Conservation (phyloP, 2,888 invertebrate species). For the Clitarchus hookeri region DNA sequence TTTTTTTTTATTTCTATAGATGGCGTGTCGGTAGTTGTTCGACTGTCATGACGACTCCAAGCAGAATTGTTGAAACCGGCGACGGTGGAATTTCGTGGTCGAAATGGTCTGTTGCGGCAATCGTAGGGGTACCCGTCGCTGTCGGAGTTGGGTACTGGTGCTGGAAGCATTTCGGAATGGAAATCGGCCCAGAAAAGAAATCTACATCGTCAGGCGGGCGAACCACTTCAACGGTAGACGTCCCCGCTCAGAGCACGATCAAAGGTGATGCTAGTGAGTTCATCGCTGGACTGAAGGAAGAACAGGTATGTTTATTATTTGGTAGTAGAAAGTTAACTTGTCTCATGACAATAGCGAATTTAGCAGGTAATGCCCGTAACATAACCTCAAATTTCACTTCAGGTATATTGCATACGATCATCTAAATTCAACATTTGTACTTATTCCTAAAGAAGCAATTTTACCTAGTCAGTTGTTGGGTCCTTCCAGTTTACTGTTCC, state of each 20-base stretch:
- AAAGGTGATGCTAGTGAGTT: not conserved
- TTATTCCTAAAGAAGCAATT: too few relatives aligned
- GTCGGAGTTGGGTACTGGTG: conserved; percentile 82
- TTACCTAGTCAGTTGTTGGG: too few relatives aligned
- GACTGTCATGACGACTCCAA: conserved; percentile 33
- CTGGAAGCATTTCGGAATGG: conserved; percentile 58
- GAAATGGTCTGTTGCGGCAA: conserved; percentile 86
- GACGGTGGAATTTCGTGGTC: conserved; percentile 45
- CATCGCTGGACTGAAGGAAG: not conserved
- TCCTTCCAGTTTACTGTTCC: too few relatives aligned
- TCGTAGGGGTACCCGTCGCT: conserved; percentile 81
- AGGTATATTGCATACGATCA: too few relatives aligned
- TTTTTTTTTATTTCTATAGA: not conserved
- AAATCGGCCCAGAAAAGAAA: conserved; percentile 44
- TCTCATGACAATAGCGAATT: not conserved
- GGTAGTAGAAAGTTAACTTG: not conserved
- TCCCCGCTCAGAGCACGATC: not conserved
- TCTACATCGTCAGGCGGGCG: conserved; percentile 53
- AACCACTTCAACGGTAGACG: conserved; percentile 42
- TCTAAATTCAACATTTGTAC: too few relatives aligned
- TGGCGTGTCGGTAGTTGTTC: conserved; percentile 1
- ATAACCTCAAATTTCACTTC: not conserved
- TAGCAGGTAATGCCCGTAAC: not conserved
- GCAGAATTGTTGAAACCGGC: conserved; percentile 29
- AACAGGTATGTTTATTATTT: not conserved